Conservation (phyloP, 2,888 invertebrate species). For the Sicus ferrugineus region DNA sequence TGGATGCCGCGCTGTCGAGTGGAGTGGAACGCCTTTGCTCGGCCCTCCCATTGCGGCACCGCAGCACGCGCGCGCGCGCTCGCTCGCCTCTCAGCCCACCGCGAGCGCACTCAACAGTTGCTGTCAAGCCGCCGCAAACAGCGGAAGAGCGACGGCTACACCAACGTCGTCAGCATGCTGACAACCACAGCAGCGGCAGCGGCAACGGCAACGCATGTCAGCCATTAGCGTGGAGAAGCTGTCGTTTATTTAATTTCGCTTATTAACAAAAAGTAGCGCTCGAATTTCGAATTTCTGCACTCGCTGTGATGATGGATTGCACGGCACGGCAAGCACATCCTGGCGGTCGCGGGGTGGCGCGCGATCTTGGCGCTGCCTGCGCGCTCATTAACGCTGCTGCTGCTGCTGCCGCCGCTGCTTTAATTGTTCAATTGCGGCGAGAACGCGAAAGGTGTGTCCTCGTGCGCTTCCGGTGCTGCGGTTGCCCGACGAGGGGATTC, state of each 20-base stretch:
- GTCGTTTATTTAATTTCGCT: constrained; percentile 5
- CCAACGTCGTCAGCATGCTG: neutral
- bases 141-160: neutral
- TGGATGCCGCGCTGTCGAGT: constrained; percentile 43
- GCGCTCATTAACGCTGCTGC: constrained; percentile 28
- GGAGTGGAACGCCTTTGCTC: constrained; percentile 38
- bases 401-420: no score
- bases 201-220: neutral
- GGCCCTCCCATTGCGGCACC: constrained; percentile 63
- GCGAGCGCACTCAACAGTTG: constrained; percentile 26
- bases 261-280: neutral
- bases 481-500: constrained; percentile 34
- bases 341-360: constrained; percentile 4
- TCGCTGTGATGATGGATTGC: neutral
- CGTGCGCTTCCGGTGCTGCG: constrained; percentile 28
- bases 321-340: neutral
- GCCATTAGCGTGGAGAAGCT: neutral
- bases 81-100: neutral
- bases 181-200: constrained; percentile 4
- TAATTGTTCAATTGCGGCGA: constrained; percentile 25
- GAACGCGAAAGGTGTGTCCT: constrained; percentile 19
- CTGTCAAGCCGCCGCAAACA: constrained; percentile 20
- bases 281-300: constrained; percentile 1
- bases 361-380: constrained; percentile 14
- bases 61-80: constrained; percentile 57